A percentile compares a stretch with the other conserved stretches of the same genome.
Evolutionary conservation across 2,888 invertebrate genomes (phyloP).

Genomic region (Apoderus coryli): DNA sequence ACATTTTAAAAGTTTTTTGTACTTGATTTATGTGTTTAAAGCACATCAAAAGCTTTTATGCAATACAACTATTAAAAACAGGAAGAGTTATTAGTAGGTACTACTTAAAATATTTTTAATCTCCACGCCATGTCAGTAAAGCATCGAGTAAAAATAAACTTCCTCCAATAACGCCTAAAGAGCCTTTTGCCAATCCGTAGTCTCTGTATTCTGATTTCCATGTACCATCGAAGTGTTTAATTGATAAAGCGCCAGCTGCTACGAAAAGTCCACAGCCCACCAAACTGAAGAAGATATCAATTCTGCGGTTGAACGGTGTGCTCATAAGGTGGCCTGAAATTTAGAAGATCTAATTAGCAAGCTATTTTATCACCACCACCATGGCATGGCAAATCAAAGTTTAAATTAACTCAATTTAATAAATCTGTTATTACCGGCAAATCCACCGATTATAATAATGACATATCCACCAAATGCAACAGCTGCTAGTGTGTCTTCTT

Average conservation of each 20-base stretch:
- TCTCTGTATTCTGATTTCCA: constrained; percentile 35
- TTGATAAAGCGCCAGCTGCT: constrained; percentile 54
- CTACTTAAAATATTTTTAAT: no score
- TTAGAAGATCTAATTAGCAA: no score
- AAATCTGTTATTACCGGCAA: constrained; percentile 40
- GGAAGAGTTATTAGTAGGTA: no score
- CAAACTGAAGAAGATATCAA: constrained; percentile 66
- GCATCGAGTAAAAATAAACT: constrained; percentile 59
- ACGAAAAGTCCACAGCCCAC: constrained; percentile 59
- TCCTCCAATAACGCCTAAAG: constrained; percentile 60
- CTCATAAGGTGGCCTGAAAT: constrained; percentile 57
- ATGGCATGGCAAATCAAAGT: no score
- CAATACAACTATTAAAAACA: no score
- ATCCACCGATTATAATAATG: constrained; percentile 32
- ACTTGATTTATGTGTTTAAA: no score
- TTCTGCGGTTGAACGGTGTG: constrained; percentile 56
- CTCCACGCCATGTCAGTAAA: constrained; percentile 41
- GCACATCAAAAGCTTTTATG: no score
- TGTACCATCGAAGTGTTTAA: constrained; percentile 44
- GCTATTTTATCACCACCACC: no score
- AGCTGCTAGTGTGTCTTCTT: constrained; percentile 43
- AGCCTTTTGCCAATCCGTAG: constrained; percentile 60
- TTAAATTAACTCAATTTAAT: not conserved
- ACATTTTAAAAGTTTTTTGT: no score
- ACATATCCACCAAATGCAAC: constrained; percentile 62